Evolutionary conservation across 2,888 invertebrate genomes (phyloP).

Genomic region (Hipparchia semele): DNA sequence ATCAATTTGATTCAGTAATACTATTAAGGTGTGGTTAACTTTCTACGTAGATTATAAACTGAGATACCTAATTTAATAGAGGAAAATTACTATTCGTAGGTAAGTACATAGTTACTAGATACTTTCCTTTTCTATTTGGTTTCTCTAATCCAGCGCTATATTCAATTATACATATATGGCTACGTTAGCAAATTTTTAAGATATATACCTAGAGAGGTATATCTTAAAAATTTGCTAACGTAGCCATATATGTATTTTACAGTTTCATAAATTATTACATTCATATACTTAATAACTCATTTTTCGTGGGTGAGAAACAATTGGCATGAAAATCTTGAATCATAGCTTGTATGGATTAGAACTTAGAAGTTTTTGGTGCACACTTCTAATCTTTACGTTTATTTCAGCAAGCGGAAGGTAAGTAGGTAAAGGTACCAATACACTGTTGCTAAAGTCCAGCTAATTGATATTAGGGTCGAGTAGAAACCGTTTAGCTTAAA

Average conservation of each 20-base stretch:
- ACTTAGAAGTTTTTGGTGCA: too few relatives aligned
- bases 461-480: slow-evolving; percentile 8
- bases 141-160: not conserved
- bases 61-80: slow-evolving; percentile 30
- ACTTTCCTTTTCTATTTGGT: slow-evolving; percentile 13
- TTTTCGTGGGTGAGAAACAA: too few relatives aligned
- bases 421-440: too few relatives aligned
- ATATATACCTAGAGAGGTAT: too few relatives aligned
- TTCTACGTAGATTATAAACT: slow-evolving; percentile 44
- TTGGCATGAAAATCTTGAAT: too few relatives aligned
- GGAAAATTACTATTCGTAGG: not conserved
- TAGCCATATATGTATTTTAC: too few relatives aligned
- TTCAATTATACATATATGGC: too few relatives aligned
- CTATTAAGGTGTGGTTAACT: slow-evolving; percentile 42
- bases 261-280: too few relatives aligned
- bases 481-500: not conserved
- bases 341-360: too few relatives aligned
- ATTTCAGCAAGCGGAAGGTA: not conserved
- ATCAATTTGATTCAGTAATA: slow-evolving; percentile 26
- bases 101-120: not conserved
- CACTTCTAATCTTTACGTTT: not conserved
- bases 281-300: too few relatives aligned
- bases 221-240: too few relatives aligned
- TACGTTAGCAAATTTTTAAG: too few relatives aligned
- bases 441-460: not conserved